Percentiles rank a stretch among this genome's conserved stretches.
Conservation (phyloP, 2,797 vertebrate genomes). For the Onychomys arenicola region DNA sequence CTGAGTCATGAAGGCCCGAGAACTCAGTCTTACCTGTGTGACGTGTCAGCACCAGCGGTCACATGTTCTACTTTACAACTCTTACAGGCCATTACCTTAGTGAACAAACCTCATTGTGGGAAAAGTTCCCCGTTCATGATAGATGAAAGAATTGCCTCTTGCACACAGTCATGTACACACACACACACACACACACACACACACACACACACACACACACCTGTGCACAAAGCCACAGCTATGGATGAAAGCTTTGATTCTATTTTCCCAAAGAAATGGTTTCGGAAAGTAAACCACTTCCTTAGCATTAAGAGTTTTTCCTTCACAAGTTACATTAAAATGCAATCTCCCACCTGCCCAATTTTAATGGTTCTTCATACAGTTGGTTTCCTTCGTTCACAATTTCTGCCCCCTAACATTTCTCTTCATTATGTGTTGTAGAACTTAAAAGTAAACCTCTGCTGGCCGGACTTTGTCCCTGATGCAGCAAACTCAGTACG, state of each 20-base stretch:
- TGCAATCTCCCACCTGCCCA: background rate
- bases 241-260: conserved; percentile 21
- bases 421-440: background rate
- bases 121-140: background rate
- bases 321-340: conserved; percentile 41
- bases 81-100: background rate
- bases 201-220: too few species aligned
- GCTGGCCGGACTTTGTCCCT: background rate
- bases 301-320: background rate
- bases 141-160: background rate
- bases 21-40: background rate
- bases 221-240: background rate
- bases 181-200: background rate
- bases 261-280: conserved; percentile 22
- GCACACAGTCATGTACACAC: background rate
- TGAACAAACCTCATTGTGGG: background rate
- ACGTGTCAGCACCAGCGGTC: background rate
- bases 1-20: background rate
- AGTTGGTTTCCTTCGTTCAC: conserved; percentile 16
- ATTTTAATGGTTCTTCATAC: conserved; percentile 1
- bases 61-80: background rate
- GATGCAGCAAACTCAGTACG: conserved; percentile 6
- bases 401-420: background rate
- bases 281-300: background rate
- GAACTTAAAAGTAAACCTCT: conserved; percentile 34